A percentile compares a stretch with the other conserved stretches of the same genome.
These are phyloP conservation scores for Octopus bimaculoides DNA, from an alignment of 1,140 invertebrate species.

Conservation along the genomic window DNA sequence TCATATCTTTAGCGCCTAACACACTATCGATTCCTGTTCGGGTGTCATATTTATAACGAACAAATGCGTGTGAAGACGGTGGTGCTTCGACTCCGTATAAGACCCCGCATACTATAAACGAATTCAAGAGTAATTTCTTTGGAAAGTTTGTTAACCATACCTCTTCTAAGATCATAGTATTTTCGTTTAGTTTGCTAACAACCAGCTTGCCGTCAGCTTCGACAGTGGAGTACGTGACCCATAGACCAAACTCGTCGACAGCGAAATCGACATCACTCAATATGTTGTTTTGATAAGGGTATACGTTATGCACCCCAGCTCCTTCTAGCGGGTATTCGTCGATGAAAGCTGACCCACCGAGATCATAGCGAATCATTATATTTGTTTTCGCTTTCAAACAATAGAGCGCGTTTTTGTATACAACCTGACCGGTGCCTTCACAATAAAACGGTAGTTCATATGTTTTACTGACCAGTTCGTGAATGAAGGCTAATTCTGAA, in stretches of 20 bases:
- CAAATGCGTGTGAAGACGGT: conserved; percentile 38
- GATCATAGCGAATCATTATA: conserved; percentile 42
- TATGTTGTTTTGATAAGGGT: conserved; percentile 39
- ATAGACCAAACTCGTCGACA: conserved; percentile 46
- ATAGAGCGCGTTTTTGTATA: conserved; percentile 39
- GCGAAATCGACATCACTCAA: conserved; percentile 48
- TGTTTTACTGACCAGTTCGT: conserved; percentile 24
- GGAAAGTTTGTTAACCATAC: conserved; percentile 45
- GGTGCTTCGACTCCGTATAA: conserved; percentile 45
- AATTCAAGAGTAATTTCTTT: conserved; percentile 40
- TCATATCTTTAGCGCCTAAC: conserved; percentile 26
- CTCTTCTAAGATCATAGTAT: conserved; percentile 33
- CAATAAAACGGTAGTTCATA: conserved; percentile 41
- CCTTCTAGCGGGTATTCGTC: conserved; percentile 31
- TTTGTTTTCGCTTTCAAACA: conserved; percentile 43
- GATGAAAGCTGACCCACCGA: conserved; percentile 30
- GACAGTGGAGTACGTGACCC: conserved; percentile 44
- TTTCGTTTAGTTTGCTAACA: conserved; percentile 40
- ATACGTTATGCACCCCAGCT: conserved; percentile 38
- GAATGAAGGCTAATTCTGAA: conserved; percentile 22
- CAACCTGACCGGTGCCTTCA: conserved; percentile 46
- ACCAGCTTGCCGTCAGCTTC: conserved; percentile 42
- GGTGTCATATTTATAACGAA: conserved; percentile 46
- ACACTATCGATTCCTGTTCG: conserved; percentile 32
- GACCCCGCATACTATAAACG: conserved; percentile 49